Percentiles rank a stretch among this genome's conserved stretches.
Conservation (phyloP, 2,888 invertebrate species). For the Plagodis dolabraria region DNA sequence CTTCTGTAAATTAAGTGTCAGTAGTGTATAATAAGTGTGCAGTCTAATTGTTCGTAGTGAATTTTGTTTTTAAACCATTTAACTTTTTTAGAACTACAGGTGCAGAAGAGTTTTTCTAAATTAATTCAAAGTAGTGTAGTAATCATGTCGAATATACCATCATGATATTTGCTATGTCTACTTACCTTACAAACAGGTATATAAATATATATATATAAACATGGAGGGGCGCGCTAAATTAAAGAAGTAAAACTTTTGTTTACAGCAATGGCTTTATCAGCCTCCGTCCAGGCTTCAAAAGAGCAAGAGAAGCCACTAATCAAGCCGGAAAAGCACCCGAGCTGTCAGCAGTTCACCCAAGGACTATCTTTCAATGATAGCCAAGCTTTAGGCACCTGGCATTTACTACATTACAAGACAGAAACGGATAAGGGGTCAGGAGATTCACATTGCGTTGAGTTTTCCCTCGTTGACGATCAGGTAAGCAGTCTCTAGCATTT, state of each 20-base stretch:
- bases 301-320: slow-evolving; percentile 34
- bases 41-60: too few species aligned
- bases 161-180: too few species aligned
- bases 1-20: too few species aligned
- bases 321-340: slow-evolving; percentile 46
- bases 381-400: slow-evolving; percentile 68
- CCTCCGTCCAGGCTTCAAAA: slow-evolving; percentile 39
- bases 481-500: slow-evolving; percentile 36
- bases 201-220: neutral
- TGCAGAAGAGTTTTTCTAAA: too few species aligned
- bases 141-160: too few species aligned
- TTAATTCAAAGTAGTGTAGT: too few species aligned
- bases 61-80: too few species aligned
- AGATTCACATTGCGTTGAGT: slow-evolving; percentile 64
- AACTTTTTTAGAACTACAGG: too few species aligned
- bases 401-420: slow-evolving; percentile 60
- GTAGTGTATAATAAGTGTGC: too few species aligned
- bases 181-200: too few species aligned
- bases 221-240: too few species aligned
- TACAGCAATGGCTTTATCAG: slow-evolving; percentile 17
- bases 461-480: slow-evolving; percentile 56
- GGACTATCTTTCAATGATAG: slow-evolving; percentile 63
- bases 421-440: slow-evolving; percentile 58
- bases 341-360: slow-evolving; percentile 65
- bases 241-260: neutral